Evolutionary conservation across 2,113 vertebrate species (phyloP).

Genomic region (Melospiza georgiana): DNA sequence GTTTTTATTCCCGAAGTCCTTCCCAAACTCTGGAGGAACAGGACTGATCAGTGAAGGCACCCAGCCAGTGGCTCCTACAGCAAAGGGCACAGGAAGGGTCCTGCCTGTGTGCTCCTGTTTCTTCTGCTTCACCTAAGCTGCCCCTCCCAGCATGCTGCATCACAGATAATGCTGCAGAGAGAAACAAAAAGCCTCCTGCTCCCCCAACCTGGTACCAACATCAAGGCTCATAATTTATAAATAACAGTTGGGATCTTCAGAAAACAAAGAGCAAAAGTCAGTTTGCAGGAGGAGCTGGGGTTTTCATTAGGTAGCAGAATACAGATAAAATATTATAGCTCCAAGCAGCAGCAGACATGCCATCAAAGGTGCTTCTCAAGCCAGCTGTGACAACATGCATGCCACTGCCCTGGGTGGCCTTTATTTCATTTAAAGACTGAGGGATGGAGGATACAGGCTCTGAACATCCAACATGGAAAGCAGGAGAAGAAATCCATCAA

Average conservation of each 20-base stretch:
- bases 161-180: not conserved
- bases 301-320: not conserved
- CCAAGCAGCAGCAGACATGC: not conserved
- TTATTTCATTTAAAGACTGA: not conserved
- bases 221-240: not conserved
- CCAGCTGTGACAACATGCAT: not conserved
- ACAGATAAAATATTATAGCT: not conserved
- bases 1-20: not conserved
- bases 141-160: not conserved
- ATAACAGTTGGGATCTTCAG: not conserved
- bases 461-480: not conserved
- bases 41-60: not conserved
- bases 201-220: not conserved
- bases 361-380: not conserved
- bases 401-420: not conserved
- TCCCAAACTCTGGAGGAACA: not conserved
- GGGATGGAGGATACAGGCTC: not conserved
- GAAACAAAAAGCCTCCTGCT: not conserved
- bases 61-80: not conserved
- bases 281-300: not conserved
- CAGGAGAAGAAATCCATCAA: not conserved
- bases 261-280: not conserved
- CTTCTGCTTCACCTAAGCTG: not conserved
- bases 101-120: rapidly evolving
- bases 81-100: not conserved